A percentile compares a stretch with the other conserved stretches of the same genome.
phyloP scores from a whole-genome alignment of 2,888 invertebrate genomes.

The Alsophila aescularia region DNA sequence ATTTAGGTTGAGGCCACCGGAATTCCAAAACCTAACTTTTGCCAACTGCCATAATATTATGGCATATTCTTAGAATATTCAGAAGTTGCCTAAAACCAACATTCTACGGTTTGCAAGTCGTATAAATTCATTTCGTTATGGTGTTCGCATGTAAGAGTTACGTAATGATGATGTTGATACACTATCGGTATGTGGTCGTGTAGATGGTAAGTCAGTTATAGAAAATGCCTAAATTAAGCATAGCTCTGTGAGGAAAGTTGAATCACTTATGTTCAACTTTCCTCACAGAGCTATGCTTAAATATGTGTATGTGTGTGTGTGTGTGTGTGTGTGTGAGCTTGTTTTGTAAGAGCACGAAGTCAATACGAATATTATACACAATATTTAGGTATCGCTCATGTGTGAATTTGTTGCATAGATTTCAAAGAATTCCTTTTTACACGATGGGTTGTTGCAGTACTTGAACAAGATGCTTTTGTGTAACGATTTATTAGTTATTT shows the following conservation, averaged over 20 bases:
- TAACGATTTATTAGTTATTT: too few relatives aligned
- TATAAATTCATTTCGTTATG: conserved; percentile 55
- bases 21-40: background rate
- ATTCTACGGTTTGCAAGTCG: conserved; percentile 30
- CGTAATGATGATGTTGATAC: conserved; percentile 37
- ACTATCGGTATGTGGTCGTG: conserved; percentile 22
- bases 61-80: conserved; percentile 36
- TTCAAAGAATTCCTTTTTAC: too few relatives aligned
- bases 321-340: too few relatives aligned
- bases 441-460: too few relatives aligned
- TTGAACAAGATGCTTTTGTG: too few relatives aligned
- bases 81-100: conserved; percentile 33
- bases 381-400: too few relatives aligned
- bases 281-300: too few relatives aligned
- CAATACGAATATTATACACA: too few relatives aligned
- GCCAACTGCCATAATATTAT: background rate
- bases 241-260: conserved; percentile 23
- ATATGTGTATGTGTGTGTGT: too few relatives aligned
- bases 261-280: too few relatives aligned
- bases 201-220: conserved; percentile 1
- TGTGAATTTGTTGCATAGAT: too few relatives aligned
- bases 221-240: conserved; percentile 1
- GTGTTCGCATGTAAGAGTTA: conserved; percentile 44
- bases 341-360: too few relatives aligned
- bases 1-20: background rate